Percentiles rank a stretch among this genome's conserved stretches.
Conservation (phyloP, 2,113 vertebrate species). For the Brachionichthys hirsutus region DNA sequence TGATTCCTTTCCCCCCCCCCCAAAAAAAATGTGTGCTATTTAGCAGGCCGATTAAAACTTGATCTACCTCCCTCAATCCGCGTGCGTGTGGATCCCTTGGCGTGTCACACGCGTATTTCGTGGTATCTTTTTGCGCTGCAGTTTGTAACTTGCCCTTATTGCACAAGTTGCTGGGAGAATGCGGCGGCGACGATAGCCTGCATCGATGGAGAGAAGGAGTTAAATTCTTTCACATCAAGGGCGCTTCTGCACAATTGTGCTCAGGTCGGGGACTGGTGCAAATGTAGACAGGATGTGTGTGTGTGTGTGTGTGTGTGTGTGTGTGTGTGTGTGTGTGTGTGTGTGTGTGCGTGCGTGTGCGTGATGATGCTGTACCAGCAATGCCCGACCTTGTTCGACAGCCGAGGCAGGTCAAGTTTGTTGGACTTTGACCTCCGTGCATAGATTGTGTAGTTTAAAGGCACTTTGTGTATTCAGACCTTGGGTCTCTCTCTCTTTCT, state of each 20-base stretch:
- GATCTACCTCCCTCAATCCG: slow-evolving; percentile 34
- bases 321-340: too few species aligned
- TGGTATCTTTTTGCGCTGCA: slow-evolving; percentile 39
- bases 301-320: too few species aligned
- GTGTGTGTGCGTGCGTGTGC: too few species aligned
- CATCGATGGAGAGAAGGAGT: slow-evolving; percentile 75
- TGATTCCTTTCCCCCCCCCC: slow-evolving; percentile 68
- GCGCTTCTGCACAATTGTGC: slow-evolving; percentile 46
- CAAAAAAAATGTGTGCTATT: slow-evolving; percentile 66
- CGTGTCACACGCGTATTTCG: slow-evolving; percentile 22
- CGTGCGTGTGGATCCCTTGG: slow-evolving; percentile 17
- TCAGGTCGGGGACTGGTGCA: slow-evolving; percentile 68
- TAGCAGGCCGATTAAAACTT: slow-evolving; percentile 74
- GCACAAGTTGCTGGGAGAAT: slow-evolving; percentile 62
- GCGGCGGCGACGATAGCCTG: slow-evolving; percentile 67
- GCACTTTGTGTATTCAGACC: slow-evolving; percentile 12
- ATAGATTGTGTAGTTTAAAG: neutral
- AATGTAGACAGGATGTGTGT: slow-evolving; percentile 37
- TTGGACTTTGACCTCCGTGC: slow-evolving; percentile 30
- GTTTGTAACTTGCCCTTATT: slow-evolving; percentile 72
- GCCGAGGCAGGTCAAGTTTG: slow-evolving; percentile 45
- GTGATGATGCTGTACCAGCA: too few species aligned
- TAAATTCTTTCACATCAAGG: slow-evolving; percentile 71
- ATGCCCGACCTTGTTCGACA: neutral
- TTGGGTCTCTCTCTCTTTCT: too few species aligned